Evolutionary conservation across 2,113 vertebrate species (phyloP).

Genomic region (Dasyurus viverrinus): DNA sequence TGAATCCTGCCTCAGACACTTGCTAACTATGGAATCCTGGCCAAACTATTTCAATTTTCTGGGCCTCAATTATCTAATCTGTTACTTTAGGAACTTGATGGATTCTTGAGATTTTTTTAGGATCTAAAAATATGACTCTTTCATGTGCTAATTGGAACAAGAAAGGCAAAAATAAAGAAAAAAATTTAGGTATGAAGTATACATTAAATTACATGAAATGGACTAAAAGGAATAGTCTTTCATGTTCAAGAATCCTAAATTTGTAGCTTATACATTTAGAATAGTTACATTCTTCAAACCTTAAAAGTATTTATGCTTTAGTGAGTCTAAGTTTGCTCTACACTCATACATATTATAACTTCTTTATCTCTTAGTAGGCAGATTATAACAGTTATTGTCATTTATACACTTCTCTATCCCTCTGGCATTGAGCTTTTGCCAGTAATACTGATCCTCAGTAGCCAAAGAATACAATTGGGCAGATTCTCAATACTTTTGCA

Average conservation of each 20-base stretch:
- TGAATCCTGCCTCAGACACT: background rate
- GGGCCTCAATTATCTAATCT: background rate
- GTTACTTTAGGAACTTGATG: background rate
- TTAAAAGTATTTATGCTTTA: background rate
- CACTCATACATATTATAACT: background rate
- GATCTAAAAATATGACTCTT: background rate
- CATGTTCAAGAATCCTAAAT: background rate
- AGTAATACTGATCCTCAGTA: background rate
- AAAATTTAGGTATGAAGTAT: background rate
- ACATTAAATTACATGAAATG: background rate
- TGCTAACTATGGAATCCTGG: background rate
- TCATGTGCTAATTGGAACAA: background rate
- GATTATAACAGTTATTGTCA: background rate
- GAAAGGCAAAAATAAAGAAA: background rate
- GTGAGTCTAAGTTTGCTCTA: background rate
- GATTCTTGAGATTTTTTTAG: background rate
- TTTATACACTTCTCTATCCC: background rate
- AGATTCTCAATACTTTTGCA: background rate
- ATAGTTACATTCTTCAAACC: background rate
- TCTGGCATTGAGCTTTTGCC: background rate
- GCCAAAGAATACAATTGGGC: background rate
- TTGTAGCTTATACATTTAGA: background rate
- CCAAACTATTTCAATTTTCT: background rate
- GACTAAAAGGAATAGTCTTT: background rate
- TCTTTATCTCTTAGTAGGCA: background rate